Percentiles rank a stretch among this genome's conserved stretches.
Evolutionary conservation across 2,888 invertebrate species (phyloP).

Genomic region (Hydraecia micacea): DNA sequence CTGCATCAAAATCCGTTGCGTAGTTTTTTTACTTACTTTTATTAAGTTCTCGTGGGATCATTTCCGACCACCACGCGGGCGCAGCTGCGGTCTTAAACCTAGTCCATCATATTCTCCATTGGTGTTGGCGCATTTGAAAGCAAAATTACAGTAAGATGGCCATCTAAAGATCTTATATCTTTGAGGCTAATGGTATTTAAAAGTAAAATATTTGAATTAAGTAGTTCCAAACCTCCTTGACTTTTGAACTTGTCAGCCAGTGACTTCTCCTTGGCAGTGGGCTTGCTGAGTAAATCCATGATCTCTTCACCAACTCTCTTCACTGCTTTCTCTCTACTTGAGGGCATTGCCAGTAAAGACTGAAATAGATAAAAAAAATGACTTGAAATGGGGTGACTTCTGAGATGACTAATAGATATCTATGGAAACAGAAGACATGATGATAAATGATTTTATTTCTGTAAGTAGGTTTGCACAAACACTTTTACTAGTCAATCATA

Average conservation of each 20-base stretch:
- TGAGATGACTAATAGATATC: not conserved
- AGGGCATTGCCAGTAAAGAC: constrained; percentile 97
- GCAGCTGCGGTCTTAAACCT: not conserved
- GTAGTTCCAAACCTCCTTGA: constrained; percentile 93
- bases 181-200: not conserved
- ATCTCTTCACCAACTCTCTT: constrained; percentile 99
- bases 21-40: no score
- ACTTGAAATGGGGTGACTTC: no score
- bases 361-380: constrained; percentile 79
- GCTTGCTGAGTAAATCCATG: constrained; percentile 97
- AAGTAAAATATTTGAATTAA: not conserved
- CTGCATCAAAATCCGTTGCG: no score
- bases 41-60: no score
- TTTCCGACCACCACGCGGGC: not conserved
- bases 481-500: no score
- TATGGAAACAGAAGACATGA: not conserved
- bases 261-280: constrained; percentile 98
- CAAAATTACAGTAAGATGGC: not conserved
- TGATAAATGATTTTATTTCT: no score
- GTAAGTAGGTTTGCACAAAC: no score
- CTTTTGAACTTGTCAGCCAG: constrained; percentile 99
- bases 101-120: not conserved
- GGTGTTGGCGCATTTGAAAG: not conserved
- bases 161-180: not conserved
- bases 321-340: constrained; percentile 98